A percentile compares a stretch with the other conserved stretches of the same genome.
These are phyloP conservation scores for Lampris megalopsis DNA, from an alignment of 2,113 vertebrate genomes.

Conservation along the genomic window DNA sequence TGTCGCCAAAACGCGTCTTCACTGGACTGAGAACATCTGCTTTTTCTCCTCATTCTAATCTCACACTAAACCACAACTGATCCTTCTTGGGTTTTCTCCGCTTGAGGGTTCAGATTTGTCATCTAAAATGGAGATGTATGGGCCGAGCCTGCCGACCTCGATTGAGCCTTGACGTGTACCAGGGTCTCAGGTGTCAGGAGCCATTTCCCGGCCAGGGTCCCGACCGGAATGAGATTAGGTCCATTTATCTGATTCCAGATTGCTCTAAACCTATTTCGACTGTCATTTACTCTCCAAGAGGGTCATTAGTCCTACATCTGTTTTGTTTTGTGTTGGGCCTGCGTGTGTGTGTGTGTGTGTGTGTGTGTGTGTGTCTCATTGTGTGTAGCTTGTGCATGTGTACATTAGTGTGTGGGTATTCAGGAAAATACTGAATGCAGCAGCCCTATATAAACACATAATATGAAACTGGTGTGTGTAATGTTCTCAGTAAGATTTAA, in stretches of 20 bases:
- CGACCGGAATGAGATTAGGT: conserved; percentile 80
- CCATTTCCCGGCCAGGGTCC: conserved; percentile 80
- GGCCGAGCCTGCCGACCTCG: conserved; percentile 56
- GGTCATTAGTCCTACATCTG: conserved; percentile 78
- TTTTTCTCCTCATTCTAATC: conserved; percentile 54
- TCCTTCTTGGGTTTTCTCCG: conserved; percentile 40
- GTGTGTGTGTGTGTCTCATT: neutral
- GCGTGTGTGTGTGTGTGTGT: conserved; percentile 28
- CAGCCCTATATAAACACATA: conserved; percentile 33
- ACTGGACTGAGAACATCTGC: conserved; percentile 33
- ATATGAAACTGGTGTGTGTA: conserved; percentile 49
- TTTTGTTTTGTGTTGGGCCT: conserved; percentile 70
- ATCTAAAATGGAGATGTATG: conserved; percentile 82
- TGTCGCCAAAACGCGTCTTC: conserved; percentile 2
- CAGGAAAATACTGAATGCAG: conserved; percentile 20
- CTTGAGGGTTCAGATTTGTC: conserved; percentile 67
- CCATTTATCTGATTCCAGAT: conserved; percentile 84
- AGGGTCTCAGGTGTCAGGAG: conserved; percentile 83
- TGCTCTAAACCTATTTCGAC: conserved; percentile 80
- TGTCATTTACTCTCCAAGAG: conserved; percentile 75
- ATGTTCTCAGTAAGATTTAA: conserved; percentile 45
- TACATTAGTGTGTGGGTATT: neutral
- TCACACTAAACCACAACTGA: conserved; percentile 52
- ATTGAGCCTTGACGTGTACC: conserved; percentile 73
- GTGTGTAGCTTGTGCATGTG: neutral